Evolutionary conservation across 2,888 invertebrate species (phyloP).

Genomic region (Hermodice carunculata): DNA sequence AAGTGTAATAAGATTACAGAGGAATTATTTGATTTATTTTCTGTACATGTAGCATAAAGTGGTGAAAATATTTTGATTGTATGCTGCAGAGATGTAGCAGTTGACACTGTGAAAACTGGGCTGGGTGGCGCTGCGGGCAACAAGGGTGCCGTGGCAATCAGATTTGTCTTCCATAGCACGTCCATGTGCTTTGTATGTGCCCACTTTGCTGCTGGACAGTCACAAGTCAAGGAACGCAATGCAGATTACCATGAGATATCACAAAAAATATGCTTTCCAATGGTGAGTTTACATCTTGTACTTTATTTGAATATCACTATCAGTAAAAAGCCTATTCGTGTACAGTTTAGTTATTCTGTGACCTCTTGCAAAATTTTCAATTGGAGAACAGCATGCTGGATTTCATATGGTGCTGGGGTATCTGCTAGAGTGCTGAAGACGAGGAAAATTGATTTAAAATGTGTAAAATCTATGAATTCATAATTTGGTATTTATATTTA

Average conservation of each 20-base stretch:
- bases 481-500: too few relatives aligned
- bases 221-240: constrained; percentile 94
- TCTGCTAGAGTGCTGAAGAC: too few relatives aligned
- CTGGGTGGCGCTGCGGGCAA: constrained; percentile 98
- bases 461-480: too few relatives aligned
- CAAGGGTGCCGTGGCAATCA: constrained; percentile 95
- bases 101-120: constrained; percentile 98
- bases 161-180: constrained; percentile 91
- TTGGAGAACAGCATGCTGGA: too few relatives aligned
- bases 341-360: too few relatives aligned
- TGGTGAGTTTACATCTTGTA: constrained; percentile 52
- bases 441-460: too few relatives aligned
- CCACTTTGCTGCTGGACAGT: constrained; percentile 99
- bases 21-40: not conserved
- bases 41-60: not conserved
- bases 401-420: too few relatives aligned
- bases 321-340: too few relatives aligned
- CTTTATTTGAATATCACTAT: too few relatives aligned
- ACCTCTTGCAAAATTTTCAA: too few relatives aligned
- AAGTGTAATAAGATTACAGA: not conserved
- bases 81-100: constrained; percentile 86
- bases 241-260: constrained; percentile 97
- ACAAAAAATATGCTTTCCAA: constrained; percentile 77
- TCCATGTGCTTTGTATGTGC: constrained; percentile 98
- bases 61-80: too few relatives aligned